phyloP scores from a whole-genome alignment of 2,797 vertebrate species.

The Synaphobranchus kaupii region DNA sequence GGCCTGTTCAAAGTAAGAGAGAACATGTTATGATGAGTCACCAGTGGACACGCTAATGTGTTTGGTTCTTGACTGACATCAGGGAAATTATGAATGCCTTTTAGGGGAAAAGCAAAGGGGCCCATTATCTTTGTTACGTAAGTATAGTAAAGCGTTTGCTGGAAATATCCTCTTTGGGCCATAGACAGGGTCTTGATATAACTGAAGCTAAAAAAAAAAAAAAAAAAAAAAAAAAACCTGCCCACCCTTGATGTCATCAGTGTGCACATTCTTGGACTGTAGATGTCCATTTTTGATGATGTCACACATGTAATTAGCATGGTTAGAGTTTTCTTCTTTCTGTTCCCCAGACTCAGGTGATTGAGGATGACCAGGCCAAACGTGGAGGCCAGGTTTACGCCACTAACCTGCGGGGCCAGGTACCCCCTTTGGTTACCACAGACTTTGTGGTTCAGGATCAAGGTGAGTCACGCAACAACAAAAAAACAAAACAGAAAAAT shows the following conservation, averaged over 20 bases:
- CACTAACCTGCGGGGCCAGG: conserved; percentile 87
- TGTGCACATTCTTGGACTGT: background rate
- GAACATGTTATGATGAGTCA: background rate
- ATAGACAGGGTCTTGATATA: background rate
- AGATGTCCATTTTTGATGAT: background rate
- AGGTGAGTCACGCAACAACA: conserved; percentile 71
- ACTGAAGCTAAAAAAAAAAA: background rate
- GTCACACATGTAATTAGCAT: background rate
- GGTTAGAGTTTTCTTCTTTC: conserved; percentile 5
- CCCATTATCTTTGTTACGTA: background rate
- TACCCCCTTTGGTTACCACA: conserved; percentile 93
- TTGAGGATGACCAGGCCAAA: conserved; percentile 83
- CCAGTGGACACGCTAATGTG: background rate
- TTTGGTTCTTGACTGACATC: background rate
- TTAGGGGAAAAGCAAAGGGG: background rate
- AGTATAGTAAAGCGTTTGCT: background rate
- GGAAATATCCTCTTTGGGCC: background rate
- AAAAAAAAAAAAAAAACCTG: background rate
- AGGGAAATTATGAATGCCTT: background rate
- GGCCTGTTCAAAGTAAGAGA: background rate
- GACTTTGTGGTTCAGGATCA: conserved; percentile 89
- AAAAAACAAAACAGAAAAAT: background rate
- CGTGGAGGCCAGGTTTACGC: conserved; percentile 79
- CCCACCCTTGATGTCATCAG: background rate
- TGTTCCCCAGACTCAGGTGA: conserved; percentile 86